Conservation (phyloP, 2,113 vertebrate genomes). For the Oriolus oriolus region DNA sequence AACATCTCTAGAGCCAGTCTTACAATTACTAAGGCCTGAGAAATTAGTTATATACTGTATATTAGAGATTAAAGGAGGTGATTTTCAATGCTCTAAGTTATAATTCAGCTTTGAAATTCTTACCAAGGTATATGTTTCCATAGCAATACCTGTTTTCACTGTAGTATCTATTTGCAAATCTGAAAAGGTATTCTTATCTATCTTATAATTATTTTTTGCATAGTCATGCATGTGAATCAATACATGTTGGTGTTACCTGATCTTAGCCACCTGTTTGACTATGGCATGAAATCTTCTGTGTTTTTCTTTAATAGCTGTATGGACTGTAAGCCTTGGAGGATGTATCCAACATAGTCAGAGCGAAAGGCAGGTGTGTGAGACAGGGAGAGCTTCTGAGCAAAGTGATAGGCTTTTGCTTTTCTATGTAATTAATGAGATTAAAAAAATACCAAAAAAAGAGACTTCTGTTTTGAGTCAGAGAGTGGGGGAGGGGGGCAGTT, state of each 20-base stretch:
- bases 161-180: neutral
- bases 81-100: neutral
- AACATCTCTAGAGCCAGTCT: neutral
- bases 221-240: neutral
- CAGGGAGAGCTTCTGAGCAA: neutral
- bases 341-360: neutral
- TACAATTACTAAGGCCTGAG: neutral
- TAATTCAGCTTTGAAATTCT: constrained; percentile 13
- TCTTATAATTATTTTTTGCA: neutral
- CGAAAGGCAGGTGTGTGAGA: neutral
- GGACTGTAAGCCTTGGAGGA: neutral
- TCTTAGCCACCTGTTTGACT: neutral
- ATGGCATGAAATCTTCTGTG: neutral
- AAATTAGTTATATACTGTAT: neutral
- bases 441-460: neutral
- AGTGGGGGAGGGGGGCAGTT: neutral
- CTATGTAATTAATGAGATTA: neutral
- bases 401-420: neutral
- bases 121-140: neutral
- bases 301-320: neutral
- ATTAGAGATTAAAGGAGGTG: neutral
- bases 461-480: neutral
- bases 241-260: neutral
- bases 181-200: neutral
- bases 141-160: neutral